Evolutionary conservation across 2,113 vertebrate species (phyloP), one percentile per base, ranked within the genome.

Genomic region (Crypturellus undulatus): DNA sequence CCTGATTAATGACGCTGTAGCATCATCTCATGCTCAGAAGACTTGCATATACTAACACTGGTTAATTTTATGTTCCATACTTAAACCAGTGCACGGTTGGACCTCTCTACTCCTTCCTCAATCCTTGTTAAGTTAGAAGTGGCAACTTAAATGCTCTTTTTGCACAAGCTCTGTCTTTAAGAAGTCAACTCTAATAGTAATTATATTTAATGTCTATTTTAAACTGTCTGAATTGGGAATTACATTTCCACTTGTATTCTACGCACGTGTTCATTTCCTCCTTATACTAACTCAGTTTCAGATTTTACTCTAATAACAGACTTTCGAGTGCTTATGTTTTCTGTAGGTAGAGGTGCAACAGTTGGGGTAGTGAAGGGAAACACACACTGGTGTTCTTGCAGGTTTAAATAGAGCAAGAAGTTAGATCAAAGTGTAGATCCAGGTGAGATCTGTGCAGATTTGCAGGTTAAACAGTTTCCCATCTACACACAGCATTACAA

Each of bases 211-310:
- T 4, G 80, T 73, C 10, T 30, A 2, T 14, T 67, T 51, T 63
- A 47, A 26, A 20, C 45, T 54, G 24, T 54, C n/a, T 18, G 13
- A 80, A 42, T 58, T 38, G 52, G 17, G 15, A 72, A 22, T 65
- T 81, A 1, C 2, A 71, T 30, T 19, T 83, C 15, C 5, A 12
- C 19, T 78, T 71, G 11, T 69, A 15, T 59, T 72, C 9, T 56
- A 40, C 12, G 13, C 24, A 11, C 2, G 0, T 3, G 4, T 49
- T 82, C 24, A 72, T 0, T 67, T 91, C 5, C 79, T 38, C 20
- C 12, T 78, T 16, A 3, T 32, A 13, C 14, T 38, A 0, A 84
- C 63, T 45, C 12, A 20, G 30, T 54, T 85, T n/a, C 32, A 65
- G 20, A 56, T 51, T 52, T 11, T 18, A 58, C 10, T 67, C 84